Evolutionary conservation across 1,140 invertebrate species (phyloP), one percentile per base, ranked within the genome.

Genomic region (Muscidifurax raptorellus): DNA sequence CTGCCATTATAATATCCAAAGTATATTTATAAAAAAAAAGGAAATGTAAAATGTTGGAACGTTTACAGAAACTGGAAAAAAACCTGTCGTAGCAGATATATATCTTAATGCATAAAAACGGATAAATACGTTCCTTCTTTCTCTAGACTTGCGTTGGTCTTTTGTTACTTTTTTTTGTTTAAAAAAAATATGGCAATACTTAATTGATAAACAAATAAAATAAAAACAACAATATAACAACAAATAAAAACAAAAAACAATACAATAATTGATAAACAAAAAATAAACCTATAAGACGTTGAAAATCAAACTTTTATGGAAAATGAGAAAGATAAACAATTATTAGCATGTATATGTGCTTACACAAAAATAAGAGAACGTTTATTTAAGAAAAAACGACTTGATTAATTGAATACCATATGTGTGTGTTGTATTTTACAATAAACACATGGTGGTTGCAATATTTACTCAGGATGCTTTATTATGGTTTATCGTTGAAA

Each of bases 401-500:
- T 85, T 85, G 81, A 85, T 47, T 81, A 85, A 85, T 47, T 81
- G 52, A 76, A 81, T 89, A 86, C 88, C 87, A 89, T 89, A 89
- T 77, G 77, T 88, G 89, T 89, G 89, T 88, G 89, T 90, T 90
- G 91, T 90, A 90, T 90, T 91, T 91, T 88, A 87, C 88, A 87
- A 88, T 86, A 91, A 86, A 90, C 88, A 90, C 88, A 87, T 90
- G 91, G 92, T 91, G 88, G 88, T 92, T 91, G 92, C 91, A 92
- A 93, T 93, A 93, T 93, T 92, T 92, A 93, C 92, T 93, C 91
- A 93, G 92, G 91, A 93, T 92, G 91, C 90, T 92, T 93, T 90
- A 92, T 92, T 92, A 92, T 90, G 90, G 89, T 93, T 89, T 90
- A 90, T 87, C 89, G 89, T 89, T 90, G 86, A 87, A 90, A 76